Evolutionary conservation across 2,888 invertebrate genomes (phyloP), one percentile per base, ranked within the genome.

Genomic region (Ophonus ardosiacus): DNA sequence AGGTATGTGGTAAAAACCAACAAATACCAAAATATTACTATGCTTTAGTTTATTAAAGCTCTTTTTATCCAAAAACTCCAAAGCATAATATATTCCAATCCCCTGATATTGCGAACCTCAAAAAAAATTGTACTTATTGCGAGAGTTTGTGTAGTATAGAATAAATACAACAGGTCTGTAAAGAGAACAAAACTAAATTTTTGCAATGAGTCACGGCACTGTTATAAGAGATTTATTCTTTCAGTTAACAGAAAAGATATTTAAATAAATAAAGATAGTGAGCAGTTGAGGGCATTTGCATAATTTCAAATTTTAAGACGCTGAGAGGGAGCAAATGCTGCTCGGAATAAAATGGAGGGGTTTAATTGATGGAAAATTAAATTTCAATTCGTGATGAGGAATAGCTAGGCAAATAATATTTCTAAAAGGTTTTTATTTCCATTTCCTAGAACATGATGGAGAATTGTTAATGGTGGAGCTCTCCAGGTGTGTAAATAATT

Each of bases 231-330:
- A 31, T 31, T 31, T 31, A 31, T 31, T 31, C 13, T 17, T n/a
- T 31, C 31, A 8, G 31, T 51, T 82, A 82, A 82, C 71, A 57
- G 59, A 24, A 71, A 82, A 56, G 71, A 71, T 81, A 57, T 63
- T 71, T 71, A 82, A 82, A 82, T 82, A 82, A 82, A 82, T 71
- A 74, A 71, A 40, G 6, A 51, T 51, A 13, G 43, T 76, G 43
- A 76, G 68, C 83, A 86, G 13, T 38, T 31, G 76, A 21, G 21
- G n/a, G 24, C 78, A 83, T 86, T 86, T 86, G 68, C 83, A 86
- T 86, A 86, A 84, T 78, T 86, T 79, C 57, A 84, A 83, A 68
- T 85, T 85, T 83, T 78, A 82, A 82, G 85, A 78, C 76, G 59
- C 68, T 18, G 13, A 24, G 74, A 83, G 74, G 59, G 57, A 76